Percentiles rank a stretch among this genome's conserved stretches.
Conservation (phyloP, 2,113 vertebrate species). For the Otis tarda region DNA sequence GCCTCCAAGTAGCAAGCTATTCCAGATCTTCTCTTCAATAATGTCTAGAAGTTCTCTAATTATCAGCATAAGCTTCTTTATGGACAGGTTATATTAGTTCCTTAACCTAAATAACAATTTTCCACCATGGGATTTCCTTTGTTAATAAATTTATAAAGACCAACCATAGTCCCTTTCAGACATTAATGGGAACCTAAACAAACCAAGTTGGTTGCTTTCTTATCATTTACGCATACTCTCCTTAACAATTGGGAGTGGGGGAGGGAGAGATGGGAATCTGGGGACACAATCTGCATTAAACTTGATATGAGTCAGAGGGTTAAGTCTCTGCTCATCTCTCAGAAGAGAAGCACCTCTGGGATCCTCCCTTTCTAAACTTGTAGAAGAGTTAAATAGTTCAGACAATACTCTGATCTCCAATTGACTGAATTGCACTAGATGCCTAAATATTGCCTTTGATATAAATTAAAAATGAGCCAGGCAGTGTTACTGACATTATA, state of each 20-base stretch:
- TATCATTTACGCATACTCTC: not conserved
- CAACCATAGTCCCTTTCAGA: not conserved
- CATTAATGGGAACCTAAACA: not conserved
- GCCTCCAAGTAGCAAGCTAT: constrained; percentile 38
- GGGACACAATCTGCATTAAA: not conserved
- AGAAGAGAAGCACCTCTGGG: not conserved
- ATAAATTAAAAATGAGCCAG: constrained; percentile 7
- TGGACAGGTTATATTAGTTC: not conserved
- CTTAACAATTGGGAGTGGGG: not conserved
- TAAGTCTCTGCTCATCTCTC: not conserved
- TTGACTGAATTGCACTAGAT: not conserved
- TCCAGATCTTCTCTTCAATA: not conserved
- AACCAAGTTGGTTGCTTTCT: not conserved
- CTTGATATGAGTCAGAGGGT: not conserved
- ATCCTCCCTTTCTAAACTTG: not conserved
- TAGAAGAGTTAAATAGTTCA: not conserved
- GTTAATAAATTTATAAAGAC: not conserved
- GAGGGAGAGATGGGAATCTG: not conserved
- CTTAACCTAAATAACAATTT: constrained; percentile 35
- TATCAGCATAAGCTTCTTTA: not conserved
- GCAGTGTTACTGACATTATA: not conserved
- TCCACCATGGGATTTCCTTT: not conserved
- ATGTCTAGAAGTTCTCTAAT: constrained; percentile 20
- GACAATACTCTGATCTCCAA: not conserved
- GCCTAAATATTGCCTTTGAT: not conserved